Percentiles rank a stretch among this genome's conserved stretches.
phyloP scores from a whole-genome alignment of 2,113 vertebrate genomes.

The Athene cunicularia region DNA sequence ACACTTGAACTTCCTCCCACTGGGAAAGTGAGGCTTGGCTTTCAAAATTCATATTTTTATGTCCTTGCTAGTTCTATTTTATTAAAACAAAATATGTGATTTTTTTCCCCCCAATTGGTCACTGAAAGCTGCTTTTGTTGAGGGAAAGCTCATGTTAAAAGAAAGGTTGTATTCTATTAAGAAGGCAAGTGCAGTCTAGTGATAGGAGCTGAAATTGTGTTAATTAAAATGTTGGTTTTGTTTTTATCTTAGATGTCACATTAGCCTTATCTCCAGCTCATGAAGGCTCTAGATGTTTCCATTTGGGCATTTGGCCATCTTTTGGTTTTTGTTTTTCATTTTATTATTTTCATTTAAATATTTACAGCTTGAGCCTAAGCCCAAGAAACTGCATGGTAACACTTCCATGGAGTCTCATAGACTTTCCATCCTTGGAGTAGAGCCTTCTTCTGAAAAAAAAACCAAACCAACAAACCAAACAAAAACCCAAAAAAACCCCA shows the following conservation, averaged over 20 bases:
- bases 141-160: background rate
- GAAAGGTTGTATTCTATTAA: background rate
- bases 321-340: slow-evolving; percentile 42
- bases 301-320: slow-evolving; percentile 23
- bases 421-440: background rate
- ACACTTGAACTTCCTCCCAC: slow-evolving; percentile 41
- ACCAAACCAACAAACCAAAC: no score
- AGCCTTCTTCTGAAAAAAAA: background rate
- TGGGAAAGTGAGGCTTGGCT: background rate
- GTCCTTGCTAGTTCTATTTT: slow-evolving; percentile 1
- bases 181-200: background rate
- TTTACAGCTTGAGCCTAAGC: background rate
- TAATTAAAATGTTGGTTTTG: slow-evolving; percentile 28
- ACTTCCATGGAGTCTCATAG: background rate
- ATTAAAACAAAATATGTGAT: slow-evolving; percentile 16
- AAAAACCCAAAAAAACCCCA: background rate
- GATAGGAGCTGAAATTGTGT: background rate
- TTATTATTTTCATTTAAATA: slow-evolving; percentile 33
- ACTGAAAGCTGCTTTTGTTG: background rate
- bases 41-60: slow-evolving; percentile 52
- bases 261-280: slow-evolving; percentile 6
- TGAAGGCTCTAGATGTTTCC: background rate
- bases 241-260: slow-evolving; percentile 19
- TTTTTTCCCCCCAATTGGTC: rapidly evolving
- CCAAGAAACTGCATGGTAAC: slow-evolving; percentile 32